A percentile compares a stretch with the other conserved stretches of the same genome.
Evolutionary conservation across 1,140 invertebrate species (phyloP).

Genomic region (Lepidurus packardi): DNA sequence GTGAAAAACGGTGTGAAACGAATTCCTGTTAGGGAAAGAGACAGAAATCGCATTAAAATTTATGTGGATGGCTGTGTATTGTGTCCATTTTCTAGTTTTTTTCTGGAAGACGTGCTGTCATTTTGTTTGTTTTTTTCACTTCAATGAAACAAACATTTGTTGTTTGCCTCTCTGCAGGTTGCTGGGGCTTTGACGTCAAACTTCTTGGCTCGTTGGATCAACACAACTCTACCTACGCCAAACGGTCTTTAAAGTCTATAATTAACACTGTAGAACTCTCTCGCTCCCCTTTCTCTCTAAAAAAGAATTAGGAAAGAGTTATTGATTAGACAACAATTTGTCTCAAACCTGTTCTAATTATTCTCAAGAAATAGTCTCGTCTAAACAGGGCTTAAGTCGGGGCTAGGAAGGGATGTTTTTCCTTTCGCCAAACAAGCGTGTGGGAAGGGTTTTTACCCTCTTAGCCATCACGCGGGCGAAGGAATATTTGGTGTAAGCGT

Average conservation of each 20-base stretch:
- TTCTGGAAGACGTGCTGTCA: neutral
- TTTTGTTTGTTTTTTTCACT: neutral
- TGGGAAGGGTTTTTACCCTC: too few species aligned
- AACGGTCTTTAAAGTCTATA: neutral
- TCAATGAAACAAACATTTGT: neutral
- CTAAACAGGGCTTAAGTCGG: too few species aligned
- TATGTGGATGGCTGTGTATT: neutral
- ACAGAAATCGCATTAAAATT: neutral
- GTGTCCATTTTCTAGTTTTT: neutral
- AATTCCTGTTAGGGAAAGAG: neutral
- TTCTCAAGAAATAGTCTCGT: too few species aligned
- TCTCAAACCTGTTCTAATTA: too few species aligned
- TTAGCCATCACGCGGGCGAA: too few species aligned
- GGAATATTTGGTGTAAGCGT: too few species aligned
- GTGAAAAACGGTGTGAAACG: too few species aligned
- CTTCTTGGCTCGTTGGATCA: neutral
- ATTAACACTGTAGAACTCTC: constrained; percentile 11
- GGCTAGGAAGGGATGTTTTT: too few species aligned
- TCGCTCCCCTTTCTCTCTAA: neutral
- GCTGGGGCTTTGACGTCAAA: constrained; percentile 8
- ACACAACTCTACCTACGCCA: neutral
- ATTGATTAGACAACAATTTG: too few species aligned
- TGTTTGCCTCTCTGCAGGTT: constrained; percentile 1
- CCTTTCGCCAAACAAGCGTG: too few species aligned
- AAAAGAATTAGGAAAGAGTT: constrained; percentile 5